Percentiles rank a stretch among this genome's conserved stretches.
Evolutionary conservation across 2,113 vertebrate genomes (phyloP).

Genomic region (Hyperopisus bebe): DNA sequence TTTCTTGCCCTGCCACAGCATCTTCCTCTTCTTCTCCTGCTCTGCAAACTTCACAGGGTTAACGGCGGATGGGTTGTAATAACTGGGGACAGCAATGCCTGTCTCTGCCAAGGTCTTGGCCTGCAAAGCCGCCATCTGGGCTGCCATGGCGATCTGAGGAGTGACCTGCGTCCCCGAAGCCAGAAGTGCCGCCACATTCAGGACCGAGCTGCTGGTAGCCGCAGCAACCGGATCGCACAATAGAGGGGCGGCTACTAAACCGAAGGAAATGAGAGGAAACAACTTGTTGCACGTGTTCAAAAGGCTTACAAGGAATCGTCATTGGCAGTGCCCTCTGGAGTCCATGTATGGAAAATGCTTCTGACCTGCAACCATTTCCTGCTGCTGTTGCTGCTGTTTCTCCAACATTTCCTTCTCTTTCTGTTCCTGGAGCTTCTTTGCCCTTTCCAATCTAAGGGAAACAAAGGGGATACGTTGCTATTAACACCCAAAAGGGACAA

Average conservation of each 20-base stretch:
- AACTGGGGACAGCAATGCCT: slow-evolving; percentile 94
- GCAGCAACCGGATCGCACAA: slow-evolving; percentile 34
- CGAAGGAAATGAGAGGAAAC: not conserved
- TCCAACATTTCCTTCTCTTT: slow-evolving; percentile 94
- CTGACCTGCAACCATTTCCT: slow-evolving; percentile 82
- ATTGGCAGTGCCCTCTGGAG: not conserved
- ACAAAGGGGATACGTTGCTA: not conserved
- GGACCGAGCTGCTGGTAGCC: slow-evolving; percentile 71
- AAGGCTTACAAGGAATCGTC: not conserved
- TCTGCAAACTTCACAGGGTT: slow-evolving; percentile 97
- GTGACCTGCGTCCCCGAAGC: slow-evolving; percentile 95
- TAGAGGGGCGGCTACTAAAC: slow-evolving; percentile 41
- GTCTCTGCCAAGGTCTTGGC: slow-evolving; percentile 94
- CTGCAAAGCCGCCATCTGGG: slow-evolving; percentile 95
- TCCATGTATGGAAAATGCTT: not conserved
- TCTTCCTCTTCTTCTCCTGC: slow-evolving; percentile 94
- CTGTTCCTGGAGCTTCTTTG: slow-evolving; percentile 95
- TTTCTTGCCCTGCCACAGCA: slow-evolving; percentile 97
- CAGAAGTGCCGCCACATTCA: slow-evolving; percentile 91
- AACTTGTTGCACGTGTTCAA: not conserved
- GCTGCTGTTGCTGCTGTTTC: slow-evolving; percentile 79
- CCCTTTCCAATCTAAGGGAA: slow-evolving; percentile 79
- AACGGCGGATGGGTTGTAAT: slow-evolving; percentile 92
- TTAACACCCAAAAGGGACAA: not conserved
- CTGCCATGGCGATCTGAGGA: slow-evolving; percentile 97